phyloP scores from a whole-genome alignment of 2,888 invertebrate species.

The Caenorhabditis sp. region DNA sequence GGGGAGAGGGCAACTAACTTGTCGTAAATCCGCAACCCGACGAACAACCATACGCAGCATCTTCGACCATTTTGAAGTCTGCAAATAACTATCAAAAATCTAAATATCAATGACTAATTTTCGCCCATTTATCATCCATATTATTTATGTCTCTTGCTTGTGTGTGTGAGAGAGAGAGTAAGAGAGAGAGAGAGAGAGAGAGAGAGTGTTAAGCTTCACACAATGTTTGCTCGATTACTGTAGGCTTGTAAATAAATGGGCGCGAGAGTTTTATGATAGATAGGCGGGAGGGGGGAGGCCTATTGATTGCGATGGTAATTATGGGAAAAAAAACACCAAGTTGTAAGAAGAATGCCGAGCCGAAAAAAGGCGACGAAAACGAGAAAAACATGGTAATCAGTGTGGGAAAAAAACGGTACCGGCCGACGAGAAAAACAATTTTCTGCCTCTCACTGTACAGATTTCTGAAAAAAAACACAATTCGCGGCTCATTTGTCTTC shows the following conservation, averaged over 20 bases:
- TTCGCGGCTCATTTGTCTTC: no score
- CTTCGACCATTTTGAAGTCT: constrained; percentile 54
- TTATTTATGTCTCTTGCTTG: not conserved
- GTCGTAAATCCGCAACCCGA: constrained; percentile 53
- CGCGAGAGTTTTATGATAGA: not conserved
- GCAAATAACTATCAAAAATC: constrained; percentile 45
- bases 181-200: not conserved
- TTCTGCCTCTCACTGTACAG: no score
- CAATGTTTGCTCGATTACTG: not conserved
- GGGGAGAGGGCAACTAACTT: constrained; percentile 39
- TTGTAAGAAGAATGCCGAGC: not conserved
- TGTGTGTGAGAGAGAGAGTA: constrained; percentile 7
- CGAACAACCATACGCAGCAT: constrained; percentile 54
- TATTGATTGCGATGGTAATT: constrained; percentile 24
- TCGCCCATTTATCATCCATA: not conserved
- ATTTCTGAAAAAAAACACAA: no score
- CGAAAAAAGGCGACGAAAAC: not conserved
- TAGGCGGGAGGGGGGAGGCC: no score
- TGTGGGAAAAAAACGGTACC: not conserved
- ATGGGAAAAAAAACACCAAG: constrained; percentile 26
- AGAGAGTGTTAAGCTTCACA: not conserved
- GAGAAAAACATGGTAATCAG: constrained; percentile 14
- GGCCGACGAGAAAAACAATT: not conserved
- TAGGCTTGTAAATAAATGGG: constrained; percentile 10
- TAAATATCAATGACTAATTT: constrained; percentile 23